Percentiles rank a stretch among this genome's conserved stretches.
Evolutionary conservation across 2,113 vertebrate genomes (phyloP).

Genomic region (Eudyptes chrysolophus): DNA sequence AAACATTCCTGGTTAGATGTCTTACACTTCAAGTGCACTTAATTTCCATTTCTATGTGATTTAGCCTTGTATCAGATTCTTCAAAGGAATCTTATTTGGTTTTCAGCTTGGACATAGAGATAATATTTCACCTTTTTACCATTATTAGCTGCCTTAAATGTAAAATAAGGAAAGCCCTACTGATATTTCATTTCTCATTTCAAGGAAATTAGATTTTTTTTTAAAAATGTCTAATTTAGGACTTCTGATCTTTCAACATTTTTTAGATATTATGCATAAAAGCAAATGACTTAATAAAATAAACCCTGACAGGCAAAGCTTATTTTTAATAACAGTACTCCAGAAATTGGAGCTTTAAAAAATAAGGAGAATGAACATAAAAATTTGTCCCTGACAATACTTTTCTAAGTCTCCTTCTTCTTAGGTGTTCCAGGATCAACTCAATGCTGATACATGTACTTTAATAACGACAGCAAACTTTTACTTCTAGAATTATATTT

Average conservation of each 20-base stretch:
- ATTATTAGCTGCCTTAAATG: not conserved
- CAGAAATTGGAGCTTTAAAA: not conserved
- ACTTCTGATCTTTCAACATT: not conserved
- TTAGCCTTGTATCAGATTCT: not conserved
- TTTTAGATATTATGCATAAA: not conserved
- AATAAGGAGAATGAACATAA: not conserved
- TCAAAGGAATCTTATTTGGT: not conserved
- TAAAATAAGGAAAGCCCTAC: not conserved
- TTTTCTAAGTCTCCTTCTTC: not conserved
- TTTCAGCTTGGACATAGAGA: not conserved
- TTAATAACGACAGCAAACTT: not conserved
- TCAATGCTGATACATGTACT: not conserved
- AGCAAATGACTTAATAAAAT: not conserved
- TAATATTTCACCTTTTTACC: not conserved
- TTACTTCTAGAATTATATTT: not conserved
- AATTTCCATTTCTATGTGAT: slow-evolving; percentile 15
- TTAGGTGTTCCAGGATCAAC: not conserved
- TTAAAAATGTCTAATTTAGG: not conserved
- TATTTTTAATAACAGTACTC: not conserved
- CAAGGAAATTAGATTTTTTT: not conserved
- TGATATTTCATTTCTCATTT: not conserved
- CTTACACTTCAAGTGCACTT: not conserved
- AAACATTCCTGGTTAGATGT: not conserved
- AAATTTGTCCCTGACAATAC: not conserved
- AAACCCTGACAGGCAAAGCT: not conserved